phyloP scores from a whole-genome alignment of 2,888 invertebrate genomes.

The Steromphala cineraria region DNA sequence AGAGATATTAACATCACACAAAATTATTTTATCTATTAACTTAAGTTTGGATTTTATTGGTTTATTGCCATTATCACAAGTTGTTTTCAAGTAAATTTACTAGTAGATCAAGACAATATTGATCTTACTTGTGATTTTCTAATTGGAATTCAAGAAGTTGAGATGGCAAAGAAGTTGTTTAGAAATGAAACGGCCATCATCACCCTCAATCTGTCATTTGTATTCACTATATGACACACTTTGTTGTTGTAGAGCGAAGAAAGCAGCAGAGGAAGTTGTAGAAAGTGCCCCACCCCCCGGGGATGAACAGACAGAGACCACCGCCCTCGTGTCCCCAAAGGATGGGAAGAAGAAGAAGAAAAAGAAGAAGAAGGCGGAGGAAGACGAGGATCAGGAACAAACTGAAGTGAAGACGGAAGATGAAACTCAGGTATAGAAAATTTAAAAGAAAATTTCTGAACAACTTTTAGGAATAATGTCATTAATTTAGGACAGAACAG shows the following conservation, averaged over 20 bases:
- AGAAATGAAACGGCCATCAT: neutral
- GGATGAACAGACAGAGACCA: constrained; percentile 26
- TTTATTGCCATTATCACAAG: too few relatives aligned
- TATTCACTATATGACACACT: neutral
- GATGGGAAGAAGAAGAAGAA: constrained; percentile 43
- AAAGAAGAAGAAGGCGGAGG: constrained; percentile 44
- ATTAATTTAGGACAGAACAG: too few relatives aligned
- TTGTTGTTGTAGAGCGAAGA: constrained; percentile 18
- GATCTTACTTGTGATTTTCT: too few relatives aligned
- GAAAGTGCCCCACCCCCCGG: neutral
- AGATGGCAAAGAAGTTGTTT: neutral
- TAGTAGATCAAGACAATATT: too few relatives aligned
- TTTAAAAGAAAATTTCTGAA: neutral
- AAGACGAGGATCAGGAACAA: constrained; percentile 26
- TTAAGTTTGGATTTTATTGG: too few relatives aligned
- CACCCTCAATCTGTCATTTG: neutral
- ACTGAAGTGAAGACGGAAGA: constrained; percentile 28
- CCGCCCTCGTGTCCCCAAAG: constrained; percentile 38
- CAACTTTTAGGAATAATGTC: too few relatives aligned
- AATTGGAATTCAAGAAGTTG: too few relatives aligned
- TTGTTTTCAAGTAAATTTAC: too few relatives aligned
- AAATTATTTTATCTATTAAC: too few relatives aligned
- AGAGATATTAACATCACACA: too few relatives aligned
- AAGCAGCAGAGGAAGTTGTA: constrained; percentile 33
- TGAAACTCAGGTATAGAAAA: neutral